Base-by-base conservation (phyloP, 1,140 invertebrate species). In the Medauroidea extradentata region DNA sequence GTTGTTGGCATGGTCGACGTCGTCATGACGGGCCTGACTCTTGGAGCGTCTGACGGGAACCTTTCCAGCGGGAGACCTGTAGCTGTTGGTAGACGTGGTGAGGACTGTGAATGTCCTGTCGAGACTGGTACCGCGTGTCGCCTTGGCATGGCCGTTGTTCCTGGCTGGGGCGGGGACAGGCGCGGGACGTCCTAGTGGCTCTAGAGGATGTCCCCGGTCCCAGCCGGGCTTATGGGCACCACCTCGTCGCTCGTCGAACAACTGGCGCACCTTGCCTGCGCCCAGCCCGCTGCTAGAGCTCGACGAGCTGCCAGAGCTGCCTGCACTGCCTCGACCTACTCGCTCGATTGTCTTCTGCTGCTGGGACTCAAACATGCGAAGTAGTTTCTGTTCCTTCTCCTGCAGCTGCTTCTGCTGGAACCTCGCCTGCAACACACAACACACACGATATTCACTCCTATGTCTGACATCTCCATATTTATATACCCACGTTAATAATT, bases 201-300 rank as follows among this genome's bases (percentile, higher is more conserved):
- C 86, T 14, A 92, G 73, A 0, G 88, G 88, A 74, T 91, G 88
- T 69, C 87, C 89, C 58, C 87, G 86, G 75, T 92, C 89, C 63
- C 90, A 87, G 25, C 89, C 89, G 46, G 78, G 88, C 49, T 78
- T 80, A 82, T 49, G 48, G 24, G 16, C 21, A 49, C 41, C 57
- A 58, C 53, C 62, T 25, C 88, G 79, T 14, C 88, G 78, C 66
- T 90, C 88, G 63, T 90, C 87, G 68, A 90, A 90, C 86, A 90
- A 87, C 75, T 88, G 86, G n/a, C 86, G 80, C 2, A 87, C 85
- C 80, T 85, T 53, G 16, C 56, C 58, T 24, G 14, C 57, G 34
- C 34, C 24, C 8, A 50, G 68, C 60, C 63, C 65, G 13, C 65
- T 62, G 69, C 73, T 42, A 69, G 76, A 61, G 53, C 63, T 59